phyloP scores from a whole-genome alignment of 2,888 invertebrate genomes.

The Drosophila recens region DNA sequence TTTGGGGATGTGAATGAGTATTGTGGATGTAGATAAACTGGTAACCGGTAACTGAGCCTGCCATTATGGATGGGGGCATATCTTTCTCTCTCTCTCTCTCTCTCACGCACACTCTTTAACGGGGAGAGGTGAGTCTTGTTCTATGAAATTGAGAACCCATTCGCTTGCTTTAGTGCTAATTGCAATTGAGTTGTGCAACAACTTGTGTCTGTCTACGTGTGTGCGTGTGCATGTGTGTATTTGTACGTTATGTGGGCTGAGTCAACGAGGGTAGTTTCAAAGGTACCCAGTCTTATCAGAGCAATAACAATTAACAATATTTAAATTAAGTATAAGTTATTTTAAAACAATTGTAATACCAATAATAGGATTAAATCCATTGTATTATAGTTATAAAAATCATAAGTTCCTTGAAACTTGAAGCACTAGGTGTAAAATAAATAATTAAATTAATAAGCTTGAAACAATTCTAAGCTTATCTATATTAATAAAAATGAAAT shows the following conservation, averaged over 20 bases:
- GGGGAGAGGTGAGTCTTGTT: background rate
- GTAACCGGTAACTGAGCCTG: slow-evolving; percentile 40
- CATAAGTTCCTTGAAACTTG: no score
- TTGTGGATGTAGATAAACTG: slow-evolving; percentile 9
- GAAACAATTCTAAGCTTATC: no score
- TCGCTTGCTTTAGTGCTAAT: slow-evolving; percentile 69
- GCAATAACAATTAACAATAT: no score
- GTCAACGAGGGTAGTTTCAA: background rate
- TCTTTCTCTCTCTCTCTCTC: background rate
- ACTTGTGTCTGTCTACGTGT: slow-evolving; percentile 16
- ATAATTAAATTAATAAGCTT: no score
- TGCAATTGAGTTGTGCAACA: slow-evolving; percentile 73
- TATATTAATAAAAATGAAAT: no score
- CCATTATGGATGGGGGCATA: slow-evolving; percentile 28
- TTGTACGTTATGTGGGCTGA: slow-evolving; percentile 2
- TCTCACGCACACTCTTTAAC: background rate
- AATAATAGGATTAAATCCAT: no score
- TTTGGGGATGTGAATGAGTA: slow-evolving; percentile 5
- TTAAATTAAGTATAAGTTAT: no score
- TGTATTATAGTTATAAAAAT: no score
- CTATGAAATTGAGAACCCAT: slow-evolving; percentile 38
- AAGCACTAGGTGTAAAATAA: no score
- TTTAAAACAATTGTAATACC: no score
- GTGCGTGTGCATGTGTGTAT: slow-evolving; percentile 1
- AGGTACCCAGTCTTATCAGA: background rate